These are phyloP conservation scores for Luehdorfia chinensis DNA, from an alignment of 1,140 invertebrate genomes.

Conservation along the genomic window DNA sequence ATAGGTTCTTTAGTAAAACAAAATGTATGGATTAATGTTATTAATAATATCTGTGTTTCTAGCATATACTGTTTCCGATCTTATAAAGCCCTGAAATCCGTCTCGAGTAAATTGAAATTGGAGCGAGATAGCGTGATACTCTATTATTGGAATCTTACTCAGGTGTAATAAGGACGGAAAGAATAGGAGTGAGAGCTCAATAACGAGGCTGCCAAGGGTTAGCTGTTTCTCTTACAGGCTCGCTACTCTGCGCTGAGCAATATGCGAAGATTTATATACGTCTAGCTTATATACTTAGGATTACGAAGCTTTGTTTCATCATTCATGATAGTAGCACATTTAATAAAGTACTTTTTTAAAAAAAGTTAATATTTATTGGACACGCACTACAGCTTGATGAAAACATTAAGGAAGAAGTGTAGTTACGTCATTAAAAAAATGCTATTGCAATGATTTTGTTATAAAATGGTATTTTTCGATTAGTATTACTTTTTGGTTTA, in stretches of 20 bases:
- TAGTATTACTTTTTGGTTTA: no score
- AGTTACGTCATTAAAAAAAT: no score
- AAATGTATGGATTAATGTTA: no score
- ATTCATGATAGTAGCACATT: no score
- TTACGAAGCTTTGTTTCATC: conserved; percentile 47
- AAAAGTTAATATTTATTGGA: no score
- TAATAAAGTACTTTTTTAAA: no score
- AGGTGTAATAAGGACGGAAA: conserved; percentile 43
- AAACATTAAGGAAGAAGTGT: no score
- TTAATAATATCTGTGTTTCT: conserved; percentile 30
- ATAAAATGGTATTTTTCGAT: no score
- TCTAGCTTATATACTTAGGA: no score
- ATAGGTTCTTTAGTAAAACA: no score
- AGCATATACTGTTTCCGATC: conserved; percentile 47
- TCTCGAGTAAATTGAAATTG: conserved; percentile 77
- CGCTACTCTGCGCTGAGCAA: conserved; percentile 50
- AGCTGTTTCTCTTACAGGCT: conserved; percentile 60
- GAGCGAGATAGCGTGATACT: conserved; percentile 50
- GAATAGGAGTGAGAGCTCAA: conserved; percentile 74
- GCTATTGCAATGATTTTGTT: no score
- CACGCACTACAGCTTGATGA: no score
- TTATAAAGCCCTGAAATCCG: conserved; percentile 70
- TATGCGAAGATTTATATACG: conserved; percentile 72
- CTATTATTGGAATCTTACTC: conserved; percentile 19
- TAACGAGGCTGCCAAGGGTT: conserved; percentile 77